Evolutionary conservation across 2,888 invertebrate genomes (phyloP).

Genomic region (Callimorpha dominula): DNA sequence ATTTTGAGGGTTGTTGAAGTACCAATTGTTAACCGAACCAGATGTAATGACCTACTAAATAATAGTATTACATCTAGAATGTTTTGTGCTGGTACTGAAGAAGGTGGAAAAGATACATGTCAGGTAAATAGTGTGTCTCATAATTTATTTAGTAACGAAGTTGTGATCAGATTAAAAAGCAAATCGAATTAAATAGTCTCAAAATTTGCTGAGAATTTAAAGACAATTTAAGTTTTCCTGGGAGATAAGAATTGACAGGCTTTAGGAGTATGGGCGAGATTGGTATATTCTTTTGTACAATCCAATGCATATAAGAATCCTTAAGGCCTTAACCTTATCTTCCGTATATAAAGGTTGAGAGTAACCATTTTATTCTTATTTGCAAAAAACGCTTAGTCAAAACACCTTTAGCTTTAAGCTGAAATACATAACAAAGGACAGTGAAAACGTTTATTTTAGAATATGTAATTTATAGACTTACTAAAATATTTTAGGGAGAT

Average conservation of each 20-base stretch:
- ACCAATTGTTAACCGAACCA: conserved; percentile 33
- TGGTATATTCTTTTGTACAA: too few species aligned
- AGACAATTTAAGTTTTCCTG: background rate
- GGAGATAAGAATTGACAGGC: background rate
- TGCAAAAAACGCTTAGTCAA: background rate
- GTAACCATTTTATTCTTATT: background rate
- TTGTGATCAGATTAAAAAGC: background rate
- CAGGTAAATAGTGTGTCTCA: conserved; percentile 61
- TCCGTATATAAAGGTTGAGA: background rate
- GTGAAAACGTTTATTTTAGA: background rate
- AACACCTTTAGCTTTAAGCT: background rate
- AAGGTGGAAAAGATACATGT: conserved; percentile 83
- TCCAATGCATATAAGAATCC: too few species aligned
- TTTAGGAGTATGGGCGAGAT: too few species aligned
- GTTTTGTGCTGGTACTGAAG: conserved; percentile 86
- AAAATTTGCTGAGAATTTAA: background rate
- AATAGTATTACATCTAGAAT: conserved; percentile 80
- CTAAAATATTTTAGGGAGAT: conserved; percentile 38
- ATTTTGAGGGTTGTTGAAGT: conserved; percentile 29
- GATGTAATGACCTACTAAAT: conserved; percentile 80
- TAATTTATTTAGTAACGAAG: background rate
- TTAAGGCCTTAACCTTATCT: too few species aligned
- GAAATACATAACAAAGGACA: background rate
- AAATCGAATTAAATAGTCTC: background rate
- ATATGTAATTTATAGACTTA: too few species aligned